These are phyloP conservation scores for Leucophora obtusa DNA, from an alignment of 2,888 invertebrate genomes.

Conservation along the genomic window DNA sequence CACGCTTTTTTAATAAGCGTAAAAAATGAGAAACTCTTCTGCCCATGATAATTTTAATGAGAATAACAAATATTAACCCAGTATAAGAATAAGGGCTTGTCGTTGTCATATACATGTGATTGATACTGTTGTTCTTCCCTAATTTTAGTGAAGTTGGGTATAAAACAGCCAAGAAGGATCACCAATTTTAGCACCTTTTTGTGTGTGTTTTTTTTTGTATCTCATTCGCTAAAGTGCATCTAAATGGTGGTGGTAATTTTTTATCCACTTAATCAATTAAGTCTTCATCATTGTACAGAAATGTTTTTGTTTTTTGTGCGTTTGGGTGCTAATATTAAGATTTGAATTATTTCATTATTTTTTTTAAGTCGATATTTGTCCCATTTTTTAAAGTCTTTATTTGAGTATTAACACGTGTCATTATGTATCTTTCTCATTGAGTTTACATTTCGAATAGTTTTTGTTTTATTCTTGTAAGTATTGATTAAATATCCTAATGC, in stretches of 20 bases:
- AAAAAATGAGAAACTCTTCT: conserved; percentile 49
- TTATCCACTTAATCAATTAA: conserved; percentile 76
- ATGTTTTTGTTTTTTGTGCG: neutral
- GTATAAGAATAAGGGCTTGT: conserved; percentile 52
- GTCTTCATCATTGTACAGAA: conserved; percentile 66
- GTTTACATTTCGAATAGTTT: conserved; percentile 9
- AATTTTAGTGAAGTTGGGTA: neutral
- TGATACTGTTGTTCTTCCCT: conserved; percentile 41
- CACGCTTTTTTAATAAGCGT: conserved; percentile 56
- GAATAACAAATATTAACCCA: conserved; percentile 45
- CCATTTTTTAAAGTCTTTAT: conserved; percentile 40
- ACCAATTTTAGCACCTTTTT: conserved; percentile 49
- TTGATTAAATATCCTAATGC: conserved; percentile 46
- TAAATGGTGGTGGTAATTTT: conserved; percentile 69
- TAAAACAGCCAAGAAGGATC: conserved; percentile 40
- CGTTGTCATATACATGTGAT: conserved; percentile 54
- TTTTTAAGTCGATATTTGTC: conserved; percentile 24
- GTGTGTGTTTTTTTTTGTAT: neutral
- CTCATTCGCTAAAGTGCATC: conserved; percentile 22
- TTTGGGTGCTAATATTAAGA: conserved; percentile 58
- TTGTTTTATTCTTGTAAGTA: conserved; percentile 22
- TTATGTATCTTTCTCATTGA: conserved; percentile 66
- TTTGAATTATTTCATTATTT: conserved; percentile 42
- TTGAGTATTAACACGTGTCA: conserved; percentile 67
- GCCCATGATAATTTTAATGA: conserved; percentile 34